Percentiles rank a stretch among this genome's conserved stretches.
These are phyloP conservation scores for Piaya cayana DNA, from an alignment of 2,113 vertebrate species.

Conservation along the genomic window DNA sequence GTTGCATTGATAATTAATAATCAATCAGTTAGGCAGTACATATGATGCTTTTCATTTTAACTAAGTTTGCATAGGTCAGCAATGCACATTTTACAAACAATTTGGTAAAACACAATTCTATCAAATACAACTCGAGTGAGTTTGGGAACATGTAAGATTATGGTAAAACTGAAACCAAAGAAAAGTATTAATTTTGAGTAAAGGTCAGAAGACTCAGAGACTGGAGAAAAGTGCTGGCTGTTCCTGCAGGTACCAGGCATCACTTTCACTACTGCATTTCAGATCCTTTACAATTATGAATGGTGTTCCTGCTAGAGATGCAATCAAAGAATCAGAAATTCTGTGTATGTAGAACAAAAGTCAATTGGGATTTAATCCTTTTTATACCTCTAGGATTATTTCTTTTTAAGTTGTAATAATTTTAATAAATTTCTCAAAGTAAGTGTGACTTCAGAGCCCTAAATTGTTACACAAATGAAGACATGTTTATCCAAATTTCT, in stretches of 20 bases:
- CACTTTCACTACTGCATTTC: background rate
- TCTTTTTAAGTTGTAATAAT: background rate
- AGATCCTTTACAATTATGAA: conserved; percentile 14
- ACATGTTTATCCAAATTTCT: background rate
- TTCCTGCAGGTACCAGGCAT: background rate
- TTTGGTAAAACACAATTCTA: background rate
- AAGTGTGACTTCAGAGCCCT: background rate
- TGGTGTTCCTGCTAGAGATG: conserved; percentile 25
- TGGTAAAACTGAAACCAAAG: background rate
- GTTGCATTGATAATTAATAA: background rate
- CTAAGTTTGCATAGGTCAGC: background rate
- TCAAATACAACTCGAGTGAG: background rate
- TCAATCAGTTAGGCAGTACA: background rate
- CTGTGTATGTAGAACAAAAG: background rate
- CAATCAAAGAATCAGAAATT: conserved; percentile 46
- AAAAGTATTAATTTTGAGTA: conserved; percentile 2
- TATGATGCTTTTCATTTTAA: background rate
- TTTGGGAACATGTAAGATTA: conserved; percentile 1
- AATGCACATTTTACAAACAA: background rate
- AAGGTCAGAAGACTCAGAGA: background rate
- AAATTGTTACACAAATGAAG: background rate
- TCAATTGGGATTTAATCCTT: conserved; percentile 29
- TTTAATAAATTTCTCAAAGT: conserved; percentile 16
- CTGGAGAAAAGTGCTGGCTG: background rate
- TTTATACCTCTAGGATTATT: background rate